Evolutionary conservation across 2,888 invertebrate genomes (phyloP), one percentile per base, ranked within the genome.

Genomic region (Cetonia aurata): DNA sequence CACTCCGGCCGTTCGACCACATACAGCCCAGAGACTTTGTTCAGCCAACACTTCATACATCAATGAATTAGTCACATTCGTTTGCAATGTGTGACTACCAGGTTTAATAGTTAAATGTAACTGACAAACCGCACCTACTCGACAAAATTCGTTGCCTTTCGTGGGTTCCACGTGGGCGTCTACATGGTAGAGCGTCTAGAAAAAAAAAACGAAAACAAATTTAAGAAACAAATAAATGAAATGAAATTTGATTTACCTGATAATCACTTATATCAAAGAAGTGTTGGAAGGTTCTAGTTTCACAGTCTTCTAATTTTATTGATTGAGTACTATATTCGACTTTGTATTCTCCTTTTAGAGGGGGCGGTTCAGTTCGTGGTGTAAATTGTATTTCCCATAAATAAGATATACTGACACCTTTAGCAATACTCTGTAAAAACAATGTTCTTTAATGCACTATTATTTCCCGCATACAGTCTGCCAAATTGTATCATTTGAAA

Each of bases 1-100:
- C 19, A 88, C 87, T 88, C 96, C 96, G 77, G 96, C 95, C 33
- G 96, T 95, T 68, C 95, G 88, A 1, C 96, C 96, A 79, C 95
- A 92, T 31, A 97, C 93, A 0, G 96, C 96, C 98, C 98, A 98
- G 87, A 95, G 91, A 42, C 93, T 92, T 82, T 95, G 95, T 84
- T 97, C 97, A 12, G 95, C 94, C 60, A 96, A 85, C 9, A 98
- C 96, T 85, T 97, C 96, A 82, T 97, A 98, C 95, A 97, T 96
- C 0, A 97, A 88, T 4, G 91, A 91, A 15, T 87, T 88, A n/a
- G 76, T 73, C 13, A 46, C 41, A 25, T 72, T 74, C 53, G 62
- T 57, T 53, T 76, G 76, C 19, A 76, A 71, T 10, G 70, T 67
- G 57, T 75, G 75, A 9, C 79, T 77, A 3, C 78, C 79, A 25